Evolutionary conservation across 1,140 invertebrate species (phyloP).

Genomic region (Anoplophora glabripennis): DNA sequence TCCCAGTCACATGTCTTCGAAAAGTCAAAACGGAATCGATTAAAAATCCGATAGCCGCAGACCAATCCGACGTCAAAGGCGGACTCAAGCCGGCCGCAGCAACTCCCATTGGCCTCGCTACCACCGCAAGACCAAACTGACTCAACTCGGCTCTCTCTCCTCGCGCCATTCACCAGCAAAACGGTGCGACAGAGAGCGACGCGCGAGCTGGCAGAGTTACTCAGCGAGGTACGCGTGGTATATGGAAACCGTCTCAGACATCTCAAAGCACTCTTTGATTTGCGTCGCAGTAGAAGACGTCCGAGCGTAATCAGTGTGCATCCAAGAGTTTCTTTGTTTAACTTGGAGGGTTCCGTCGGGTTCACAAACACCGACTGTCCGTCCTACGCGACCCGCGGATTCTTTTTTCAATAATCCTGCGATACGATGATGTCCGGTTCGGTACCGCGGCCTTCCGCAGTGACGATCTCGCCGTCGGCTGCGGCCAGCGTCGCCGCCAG

Average conservation of each 20-base stretch:
- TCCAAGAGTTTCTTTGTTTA: constrained; percentile 35
- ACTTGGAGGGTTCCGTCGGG: constrained; percentile 20
- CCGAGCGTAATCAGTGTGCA: constrained; percentile 21
- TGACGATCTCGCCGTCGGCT: constrained; percentile 27
- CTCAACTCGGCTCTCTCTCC: constrained; percentile 16
- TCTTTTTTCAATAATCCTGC: background rate
- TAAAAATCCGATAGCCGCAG: constrained; percentile 8
- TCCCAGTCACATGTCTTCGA: background rate
- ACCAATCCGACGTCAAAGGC: constrained; percentile 27
- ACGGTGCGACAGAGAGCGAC: constrained; percentile 13
- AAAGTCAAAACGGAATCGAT: constrained; percentile 1
- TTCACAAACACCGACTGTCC: constrained; percentile 28
- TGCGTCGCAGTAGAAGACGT: constrained; percentile 25
- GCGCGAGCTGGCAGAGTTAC: constrained; percentile 5
- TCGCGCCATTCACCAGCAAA: background rate
- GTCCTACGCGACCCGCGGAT: constrained; percentile 2
- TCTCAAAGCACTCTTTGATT: constrained; percentile 44
- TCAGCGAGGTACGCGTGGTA: constrained; percentile 4
- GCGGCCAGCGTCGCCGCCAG: constrained; percentile 25
- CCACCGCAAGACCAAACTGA: constrained; percentile 9
- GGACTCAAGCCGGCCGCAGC: constrained; percentile 9
- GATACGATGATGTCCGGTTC: constrained; percentile 32
- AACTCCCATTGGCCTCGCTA: constrained; percentile 18
- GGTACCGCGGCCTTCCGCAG: constrained; percentile 16
- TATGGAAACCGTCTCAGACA: constrained; percentile 4